A percentile compares a stretch with the other conserved stretches of the same genome.
phyloP scores from a whole-genome alignment of 2,888 invertebrate genomes.

The Drosophila maculinotata region DNA sequence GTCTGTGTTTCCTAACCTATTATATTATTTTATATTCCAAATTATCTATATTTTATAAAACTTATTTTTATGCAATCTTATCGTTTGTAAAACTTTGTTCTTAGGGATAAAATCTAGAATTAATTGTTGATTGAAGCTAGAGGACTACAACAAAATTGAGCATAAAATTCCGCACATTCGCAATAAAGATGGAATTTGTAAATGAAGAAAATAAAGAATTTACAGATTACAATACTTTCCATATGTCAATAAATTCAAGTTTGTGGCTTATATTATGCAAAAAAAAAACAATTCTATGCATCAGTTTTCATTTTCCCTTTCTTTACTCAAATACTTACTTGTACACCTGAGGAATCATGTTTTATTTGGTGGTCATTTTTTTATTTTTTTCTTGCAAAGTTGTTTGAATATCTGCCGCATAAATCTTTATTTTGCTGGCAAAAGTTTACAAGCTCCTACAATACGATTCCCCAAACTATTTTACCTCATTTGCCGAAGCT shows the following conservation, averaged over 20 bases:
- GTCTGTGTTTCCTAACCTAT: no score
- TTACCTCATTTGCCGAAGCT: conserved; percentile 66
- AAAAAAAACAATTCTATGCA: background rate
- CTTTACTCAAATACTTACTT: background rate
- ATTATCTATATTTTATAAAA: no score
- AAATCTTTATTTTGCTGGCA: conserved; percentile 58
- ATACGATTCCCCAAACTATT: conserved; percentile 62
- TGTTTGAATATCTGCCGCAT: conserved; percentile 60
- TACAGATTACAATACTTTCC: background rate
- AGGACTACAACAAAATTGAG: no score
- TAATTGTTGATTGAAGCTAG: no score
- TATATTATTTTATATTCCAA: no score
- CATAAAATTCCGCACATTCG: no score
- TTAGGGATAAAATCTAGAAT: no score
- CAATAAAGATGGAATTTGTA: no score
- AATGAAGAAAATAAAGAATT: no score
- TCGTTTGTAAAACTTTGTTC: no score
- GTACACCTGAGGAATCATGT: conserved; percentile 25
- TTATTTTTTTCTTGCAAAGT: conserved; percentile 4
- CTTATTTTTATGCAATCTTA: no score
- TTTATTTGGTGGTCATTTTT: conserved; percentile 4
- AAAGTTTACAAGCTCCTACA: conserved; percentile 49
- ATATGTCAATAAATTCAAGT: background rate
- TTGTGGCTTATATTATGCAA: background rate
- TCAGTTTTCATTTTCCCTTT: background rate